Evolutionary conservation across 2,113 vertebrate species (phyloP), one percentile per base, ranked within the genome.

Genomic region (Amphilophus citrinellus): DNA sequence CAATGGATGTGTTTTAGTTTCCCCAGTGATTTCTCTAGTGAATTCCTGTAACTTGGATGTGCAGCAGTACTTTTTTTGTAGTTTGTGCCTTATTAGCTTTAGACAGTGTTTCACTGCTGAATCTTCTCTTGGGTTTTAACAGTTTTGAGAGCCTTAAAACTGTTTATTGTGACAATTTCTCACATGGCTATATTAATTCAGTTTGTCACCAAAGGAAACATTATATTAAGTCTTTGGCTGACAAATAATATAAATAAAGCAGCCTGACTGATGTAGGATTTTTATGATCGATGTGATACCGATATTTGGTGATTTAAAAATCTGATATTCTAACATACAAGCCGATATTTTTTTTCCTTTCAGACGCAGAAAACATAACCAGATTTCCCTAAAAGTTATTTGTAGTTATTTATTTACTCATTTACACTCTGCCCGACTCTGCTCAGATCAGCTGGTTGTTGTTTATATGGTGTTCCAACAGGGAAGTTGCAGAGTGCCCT

Each of bases 21-120:
- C 14, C 63, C 7, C 39, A 30, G 57, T 32, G 58, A 77, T 65
- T 77, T 63, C 37, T 79, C 24, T 11, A 42, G 20, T 60, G 24
- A 82, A 77, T 84, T 83, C 30, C 30, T 86, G 61, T 71, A 73
- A 73, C 32, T 57, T 50, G 44, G 10, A 22, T 65, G 42, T 76
- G 14, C 35, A 32, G 20, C 57, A 0, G 39, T 76, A 35, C 30
- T n/a, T 59, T 58, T 35, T 37, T 73, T 68, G 60, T 27, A 80
- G 61, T 32, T 73, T 80, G n/a, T 58, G 30, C 17, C 42, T 62
- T 44, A 32, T 80, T 61, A 81, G 30, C 82, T 66, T 15, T 20
- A 63, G 47, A 65, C 27, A 42, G 17, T 61, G 24, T 65, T 76
- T 62, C 50, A 78, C 39, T 65, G 62, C 71, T 76, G 24, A 83